phyloP scores from a whole-genome alignment of 2,888 invertebrate species.

The Stegana nigrithorax region DNA sequence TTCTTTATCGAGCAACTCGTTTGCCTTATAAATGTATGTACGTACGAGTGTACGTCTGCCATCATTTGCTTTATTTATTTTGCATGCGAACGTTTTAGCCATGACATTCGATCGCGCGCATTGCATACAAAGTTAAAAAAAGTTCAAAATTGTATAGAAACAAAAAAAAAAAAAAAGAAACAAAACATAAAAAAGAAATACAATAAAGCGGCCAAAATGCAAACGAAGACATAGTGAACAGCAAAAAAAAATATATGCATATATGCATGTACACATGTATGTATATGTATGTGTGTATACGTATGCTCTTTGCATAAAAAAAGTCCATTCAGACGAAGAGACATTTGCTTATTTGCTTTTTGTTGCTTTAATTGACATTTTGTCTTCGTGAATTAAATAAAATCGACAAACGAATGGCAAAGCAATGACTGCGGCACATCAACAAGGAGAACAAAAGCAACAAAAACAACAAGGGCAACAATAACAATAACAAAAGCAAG shows the following conservation, averaged over 20 bases:
- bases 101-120: slow-evolving; percentile 51
- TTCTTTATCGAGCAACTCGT: not conserved
- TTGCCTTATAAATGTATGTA: no score
- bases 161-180: not conserved
- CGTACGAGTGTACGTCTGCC: no score
- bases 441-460: no score
- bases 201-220: not conserved
- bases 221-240: slow-evolving; percentile 38
- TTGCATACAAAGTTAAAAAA: slow-evolving; percentile 44
- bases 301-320: not conserved
- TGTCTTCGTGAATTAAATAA: slow-evolving; percentile 4
- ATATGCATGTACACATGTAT: not conserved
- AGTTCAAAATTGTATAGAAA: not conserved
- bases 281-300: not conserved
- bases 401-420: no score
- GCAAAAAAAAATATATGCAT: slow-evolving; percentile 7
- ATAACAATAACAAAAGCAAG: no score
- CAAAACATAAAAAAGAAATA: not conserved
- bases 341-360: slow-evolving; percentile 6
- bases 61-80: not conserved
- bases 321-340: not conserved
- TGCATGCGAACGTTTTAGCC: slow-evolving; percentile 17
- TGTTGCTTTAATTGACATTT: slow-evolving; percentile 13
- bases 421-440: no score
- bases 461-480: no score